Percentiles rank a stretch among this genome's conserved stretches.
These are phyloP conservation scores for Apis laboriosa DNA, from an alignment of 1,140 invertebrate species.

Conservation along the genomic window DNA sequence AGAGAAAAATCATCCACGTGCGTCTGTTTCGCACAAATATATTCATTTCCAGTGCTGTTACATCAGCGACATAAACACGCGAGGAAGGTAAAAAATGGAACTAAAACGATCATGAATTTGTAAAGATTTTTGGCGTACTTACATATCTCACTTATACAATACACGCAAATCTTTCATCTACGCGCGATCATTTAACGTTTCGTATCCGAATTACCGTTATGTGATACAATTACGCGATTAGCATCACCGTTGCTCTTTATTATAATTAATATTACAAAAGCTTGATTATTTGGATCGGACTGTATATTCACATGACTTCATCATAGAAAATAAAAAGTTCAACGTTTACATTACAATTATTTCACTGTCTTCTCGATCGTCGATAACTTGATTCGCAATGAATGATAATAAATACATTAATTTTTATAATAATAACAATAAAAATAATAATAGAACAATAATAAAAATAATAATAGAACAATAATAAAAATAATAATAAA, in stretches of 20 bases:
- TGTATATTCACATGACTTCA: conserved; percentile 79
- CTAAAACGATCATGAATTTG: conserved; percentile 42
- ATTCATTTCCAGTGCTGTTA: too few species aligned
- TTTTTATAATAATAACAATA: conserved; percentile 44
- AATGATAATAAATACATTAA: conserved; percentile 69
- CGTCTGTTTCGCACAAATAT: background rate
- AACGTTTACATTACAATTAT: conserved; percentile 74
- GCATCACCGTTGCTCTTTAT: conserved; percentile 75
- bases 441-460: conserved; percentile 22
- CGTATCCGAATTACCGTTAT: conserved; percentile 41
- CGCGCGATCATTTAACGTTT: background rate
- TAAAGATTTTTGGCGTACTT: conserved; percentile 59
- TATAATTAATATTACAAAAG: conserved; percentile 80
- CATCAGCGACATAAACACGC: background rate
- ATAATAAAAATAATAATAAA: background rate
- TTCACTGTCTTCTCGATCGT: conserved; percentile 46
- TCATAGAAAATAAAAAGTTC: conserved; percentile 78
- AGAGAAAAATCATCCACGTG: background rate
- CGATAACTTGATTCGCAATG: conserved; percentile 35
- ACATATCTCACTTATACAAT: background rate
- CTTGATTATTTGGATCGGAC: conserved; percentile 81
- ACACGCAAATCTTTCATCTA: background rate
- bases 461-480: background rate
- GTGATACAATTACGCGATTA: conserved; percentile 72
- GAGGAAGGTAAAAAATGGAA: background rate